These are phyloP conservation scores for Rhinichthys osculus DNA, from an alignment of 2,797 vertebrate genomes.

Conservation along the genomic window DNA sequence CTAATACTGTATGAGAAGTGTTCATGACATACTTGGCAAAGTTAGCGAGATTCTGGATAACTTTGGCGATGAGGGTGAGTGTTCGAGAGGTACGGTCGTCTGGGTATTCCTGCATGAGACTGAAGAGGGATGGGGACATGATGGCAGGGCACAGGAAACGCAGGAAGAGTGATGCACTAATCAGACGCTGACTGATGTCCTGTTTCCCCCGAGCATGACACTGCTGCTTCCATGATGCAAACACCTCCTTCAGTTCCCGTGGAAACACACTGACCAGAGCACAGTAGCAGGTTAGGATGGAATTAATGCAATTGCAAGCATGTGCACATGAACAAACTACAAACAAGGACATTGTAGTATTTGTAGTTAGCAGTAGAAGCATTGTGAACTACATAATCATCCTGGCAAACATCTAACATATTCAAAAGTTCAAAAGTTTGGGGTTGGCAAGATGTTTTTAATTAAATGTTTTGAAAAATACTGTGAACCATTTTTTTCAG, in stretches of 20 bases:
- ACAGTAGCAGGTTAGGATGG: neutral
- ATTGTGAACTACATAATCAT: neutral
- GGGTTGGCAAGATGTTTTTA: neutral
- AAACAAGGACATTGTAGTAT: neutral
- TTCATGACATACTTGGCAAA: slow-evolving; percentile 87
- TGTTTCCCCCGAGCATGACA: slow-evolving; percentile 89
- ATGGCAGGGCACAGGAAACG: slow-evolving; percentile 96
- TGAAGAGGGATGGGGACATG: slow-evolving; percentile 97
- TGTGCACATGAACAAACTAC: neutral
- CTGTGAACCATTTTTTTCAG: neutral
- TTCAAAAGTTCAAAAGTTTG: neutral
- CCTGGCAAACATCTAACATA: neutral
- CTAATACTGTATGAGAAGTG: neutral
- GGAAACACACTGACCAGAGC: slow-evolving; percentile 86
- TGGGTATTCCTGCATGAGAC: slow-evolving; percentile 94
- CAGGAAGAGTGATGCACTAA: slow-evolving; percentile 94
- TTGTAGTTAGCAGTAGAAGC: neutral
- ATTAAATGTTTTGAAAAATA: neutral
- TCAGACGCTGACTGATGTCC: slow-evolving; percentile 92
- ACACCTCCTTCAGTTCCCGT: slow-evolving; percentile 95
- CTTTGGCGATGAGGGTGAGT: slow-evolving; percentile 95
- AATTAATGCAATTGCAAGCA: slow-evolving; percentile 1
- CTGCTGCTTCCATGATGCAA: slow-evolving; percentile 94
- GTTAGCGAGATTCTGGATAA: slow-evolving; percentile 98
- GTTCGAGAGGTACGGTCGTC: slow-evolving; percentile 93